phyloP scores from a whole-genome alignment of 2,113 vertebrate genomes.

The Aphelocoma coerulescens region DNA sequence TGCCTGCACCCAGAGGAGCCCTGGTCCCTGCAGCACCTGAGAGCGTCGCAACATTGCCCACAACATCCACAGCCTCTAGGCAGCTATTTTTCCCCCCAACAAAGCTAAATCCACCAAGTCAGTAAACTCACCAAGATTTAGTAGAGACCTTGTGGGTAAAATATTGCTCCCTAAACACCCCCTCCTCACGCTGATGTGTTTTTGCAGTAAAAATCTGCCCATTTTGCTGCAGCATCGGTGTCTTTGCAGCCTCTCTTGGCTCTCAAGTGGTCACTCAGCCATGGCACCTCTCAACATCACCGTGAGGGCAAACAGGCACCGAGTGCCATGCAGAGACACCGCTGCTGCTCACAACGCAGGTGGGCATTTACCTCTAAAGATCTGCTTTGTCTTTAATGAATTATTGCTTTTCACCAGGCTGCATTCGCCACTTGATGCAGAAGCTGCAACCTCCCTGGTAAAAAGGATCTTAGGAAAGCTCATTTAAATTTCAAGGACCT shows the following conservation, averaged over 20 bases:
- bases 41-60: rapidly evolving
- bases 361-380: constrained; percentile 8
- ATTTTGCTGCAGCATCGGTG: not conserved
- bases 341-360: not conserved
- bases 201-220: not conserved
- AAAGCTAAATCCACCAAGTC: not conserved
- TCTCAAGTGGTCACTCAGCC: not conserved
- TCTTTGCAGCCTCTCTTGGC: not conserved
- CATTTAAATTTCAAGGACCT: constrained; percentile 69
- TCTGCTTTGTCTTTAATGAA: not conserved
- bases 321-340: not conserved
- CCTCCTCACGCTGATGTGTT: rapidly evolving
- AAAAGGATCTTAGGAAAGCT: constrained; percentile 58
- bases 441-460: not conserved
- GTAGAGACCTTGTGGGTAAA: not conserved
- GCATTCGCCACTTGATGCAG: not conserved
- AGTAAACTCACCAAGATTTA: not conserved
- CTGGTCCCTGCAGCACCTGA: not conserved
- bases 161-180: not conserved
- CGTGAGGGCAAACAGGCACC: not conserved
- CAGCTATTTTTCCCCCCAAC: not conserved
- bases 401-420: constrained; percentile 8
- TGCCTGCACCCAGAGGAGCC: not conserved
- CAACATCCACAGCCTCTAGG: not conserved
- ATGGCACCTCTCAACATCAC: not conserved